Evolutionary conservation across 2,888 invertebrate genomes (phyloP), one percentile per base, ranked within the genome.

Genomic region (Diloba caeruleocephala): DNA sequence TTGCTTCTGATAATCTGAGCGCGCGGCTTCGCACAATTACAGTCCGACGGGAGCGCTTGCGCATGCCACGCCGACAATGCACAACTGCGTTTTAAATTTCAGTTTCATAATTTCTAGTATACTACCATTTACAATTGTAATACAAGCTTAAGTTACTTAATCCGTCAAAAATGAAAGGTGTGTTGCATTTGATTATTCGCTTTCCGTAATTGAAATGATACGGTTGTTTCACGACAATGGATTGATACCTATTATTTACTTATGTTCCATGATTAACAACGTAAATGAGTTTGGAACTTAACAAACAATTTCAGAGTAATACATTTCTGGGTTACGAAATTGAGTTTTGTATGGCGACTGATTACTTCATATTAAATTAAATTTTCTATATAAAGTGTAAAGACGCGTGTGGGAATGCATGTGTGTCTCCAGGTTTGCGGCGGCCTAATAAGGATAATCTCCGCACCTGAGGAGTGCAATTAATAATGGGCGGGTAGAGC

Each of bases 1-100:
- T 92, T 91, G 92, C 85, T 85, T 83, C 90, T 90, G 93, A 92
- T 92, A 91, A 93, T 93, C 92, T 92, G 91, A 86, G 82, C 86
- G 84, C 78, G 87, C 88, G 88, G 80, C 70, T 71, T 79, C 78
- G 72, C 78, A 87, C 89, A 90, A 92, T 92, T 92, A 92, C 82
- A 78, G 76, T 71, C 74, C 60, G 63, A 56, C 65, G 65, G 66
- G 59, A 70, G 46, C 37, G 42, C 62, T 50, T 42, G 61, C 68
- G 68, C 71, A 56, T 53, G 62, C 71, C 67, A 39, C 63, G 59
- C 60, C 57, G 61, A 71, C 73, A 68, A 31, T 32, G 51, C 41
- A 45, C 70, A 60, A 82, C 79, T 80, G 74, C 56, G 68, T 77
- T 85, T 84, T 87, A 83, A 84, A 86, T 87, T 85, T 82, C 73